These are phyloP conservation scores for Psephotus haematonotus DNA, from an alignment of 2,113 vertebrate genomes.

Conservation along the genomic window DNA sequence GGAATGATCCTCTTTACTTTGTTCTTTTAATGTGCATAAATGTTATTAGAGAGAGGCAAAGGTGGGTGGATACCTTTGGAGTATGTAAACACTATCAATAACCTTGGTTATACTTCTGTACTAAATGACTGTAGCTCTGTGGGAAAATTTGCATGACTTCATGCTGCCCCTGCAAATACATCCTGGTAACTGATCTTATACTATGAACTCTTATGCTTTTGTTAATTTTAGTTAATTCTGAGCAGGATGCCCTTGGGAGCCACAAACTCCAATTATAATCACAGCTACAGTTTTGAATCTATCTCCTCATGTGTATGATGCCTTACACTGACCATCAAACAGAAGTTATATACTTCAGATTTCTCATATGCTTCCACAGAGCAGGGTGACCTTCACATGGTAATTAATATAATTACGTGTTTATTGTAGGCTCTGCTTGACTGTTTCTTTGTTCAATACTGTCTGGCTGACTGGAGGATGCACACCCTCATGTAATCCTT, in stretches of 20 bases:
- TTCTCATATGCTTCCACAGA: not conserved
- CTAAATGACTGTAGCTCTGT: not conserved
- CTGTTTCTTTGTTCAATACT: not conserved
- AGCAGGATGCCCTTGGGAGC: not conserved
- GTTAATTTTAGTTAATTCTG: not conserved
- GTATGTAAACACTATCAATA: not conserved
- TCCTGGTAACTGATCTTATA: not conserved
- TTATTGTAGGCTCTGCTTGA: not conserved
- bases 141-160: not conserved
- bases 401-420: not conserved
- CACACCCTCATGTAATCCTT: accelerated
- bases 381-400: not conserved
- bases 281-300: not conserved
- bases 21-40: not conserved
- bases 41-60: not conserved
- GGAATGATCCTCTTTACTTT: not conserved
- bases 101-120: not conserved
- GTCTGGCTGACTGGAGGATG: not conserved
- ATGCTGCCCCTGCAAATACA: not conserved
- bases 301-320: not conserved
- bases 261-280: not conserved
- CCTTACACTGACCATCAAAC: not conserved
- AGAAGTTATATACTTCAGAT: not conserved
- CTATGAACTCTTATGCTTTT: not conserved
- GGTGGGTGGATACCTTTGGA: not conserved